Evolutionary conservation across 2,797 vertebrate species (phyloP).

Genomic region (Poecile montanus): DNA sequence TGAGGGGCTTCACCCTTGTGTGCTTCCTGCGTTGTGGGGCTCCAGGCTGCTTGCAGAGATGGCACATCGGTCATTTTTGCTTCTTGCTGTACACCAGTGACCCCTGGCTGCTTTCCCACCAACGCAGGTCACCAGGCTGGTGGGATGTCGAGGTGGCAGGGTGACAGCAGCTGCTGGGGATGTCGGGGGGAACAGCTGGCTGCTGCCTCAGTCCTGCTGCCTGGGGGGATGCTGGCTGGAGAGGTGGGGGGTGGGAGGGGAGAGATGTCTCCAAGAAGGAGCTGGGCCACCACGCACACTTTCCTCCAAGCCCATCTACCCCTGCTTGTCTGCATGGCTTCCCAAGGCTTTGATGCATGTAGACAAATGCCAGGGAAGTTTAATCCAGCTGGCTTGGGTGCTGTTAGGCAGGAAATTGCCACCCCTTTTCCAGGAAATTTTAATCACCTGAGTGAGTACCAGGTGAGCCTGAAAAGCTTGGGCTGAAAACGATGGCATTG

Average conservation of each 20-base stretch:
- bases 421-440: neutral
- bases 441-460: neutral
- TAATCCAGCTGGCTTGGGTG: neutral
- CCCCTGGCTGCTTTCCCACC: neutral
- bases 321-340: neutral
- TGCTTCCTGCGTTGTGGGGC: fast-evolving
- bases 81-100: neutral
- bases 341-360: fast-evolving
- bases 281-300: neutral
- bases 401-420: neutral
- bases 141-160: fast-evolving
- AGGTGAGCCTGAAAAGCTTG: neutral
- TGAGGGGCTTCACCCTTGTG: neutral
- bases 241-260: neutral
- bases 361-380: neutral
- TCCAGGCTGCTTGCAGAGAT: neutral
- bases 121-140: fast-evolving
- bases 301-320: neutral
- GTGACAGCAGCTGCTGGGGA: neutral
- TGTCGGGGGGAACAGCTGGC: neutral
- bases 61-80: neutral
- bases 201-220: neutral
- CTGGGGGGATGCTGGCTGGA: neutral
- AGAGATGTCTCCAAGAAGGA: neutral
- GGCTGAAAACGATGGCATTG: neutral